Evolutionary conservation across 2,113 vertebrate genomes (phyloP).

Genomic region (Oenanthe melanoleuca): DNA sequence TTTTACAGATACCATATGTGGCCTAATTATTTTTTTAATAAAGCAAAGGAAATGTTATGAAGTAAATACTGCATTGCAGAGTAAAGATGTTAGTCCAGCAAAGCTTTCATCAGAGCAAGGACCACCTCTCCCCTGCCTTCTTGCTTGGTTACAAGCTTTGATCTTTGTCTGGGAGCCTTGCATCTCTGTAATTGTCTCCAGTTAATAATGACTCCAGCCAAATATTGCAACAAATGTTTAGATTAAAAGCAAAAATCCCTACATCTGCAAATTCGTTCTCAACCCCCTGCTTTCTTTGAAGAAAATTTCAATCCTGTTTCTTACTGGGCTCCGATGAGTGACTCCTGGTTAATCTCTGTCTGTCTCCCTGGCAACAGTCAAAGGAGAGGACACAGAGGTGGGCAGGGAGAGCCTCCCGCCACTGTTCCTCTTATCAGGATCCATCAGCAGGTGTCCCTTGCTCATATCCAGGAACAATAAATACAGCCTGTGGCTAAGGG

Average conservation of each 20-base stretch:
- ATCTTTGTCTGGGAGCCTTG: neutral
- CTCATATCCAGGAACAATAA: slow-evolving; percentile 47
- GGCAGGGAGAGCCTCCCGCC: neutral
- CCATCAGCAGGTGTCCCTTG: slow-evolving; percentile 42
- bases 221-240: slow-evolving; percentile 18
- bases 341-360: slow-evolving; percentile 65
- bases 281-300: slow-evolving; percentile 29
- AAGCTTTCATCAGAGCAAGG: neutral
- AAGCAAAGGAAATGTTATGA: neutral
- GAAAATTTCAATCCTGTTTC: slow-evolving; percentile 18
- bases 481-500: neutral
- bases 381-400: neutral
- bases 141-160: neutral
- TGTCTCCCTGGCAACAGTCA: slow-evolving; percentile 47
- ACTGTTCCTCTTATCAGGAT: slow-evolving; percentile 27
- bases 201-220: neutral
- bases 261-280: neutral
- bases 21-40: neutral
- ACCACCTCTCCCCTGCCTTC: neutral
- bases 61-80: neutral
- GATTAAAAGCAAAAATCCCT: neutral
- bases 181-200: neutral
- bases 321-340: neutral
- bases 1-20: neutral
- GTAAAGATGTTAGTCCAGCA: neutral